These are phyloP conservation scores for Diphyllodes magnificus DNA, from an alignment of 2,113 vertebrate species.

Conservation along the genomic window DNA sequence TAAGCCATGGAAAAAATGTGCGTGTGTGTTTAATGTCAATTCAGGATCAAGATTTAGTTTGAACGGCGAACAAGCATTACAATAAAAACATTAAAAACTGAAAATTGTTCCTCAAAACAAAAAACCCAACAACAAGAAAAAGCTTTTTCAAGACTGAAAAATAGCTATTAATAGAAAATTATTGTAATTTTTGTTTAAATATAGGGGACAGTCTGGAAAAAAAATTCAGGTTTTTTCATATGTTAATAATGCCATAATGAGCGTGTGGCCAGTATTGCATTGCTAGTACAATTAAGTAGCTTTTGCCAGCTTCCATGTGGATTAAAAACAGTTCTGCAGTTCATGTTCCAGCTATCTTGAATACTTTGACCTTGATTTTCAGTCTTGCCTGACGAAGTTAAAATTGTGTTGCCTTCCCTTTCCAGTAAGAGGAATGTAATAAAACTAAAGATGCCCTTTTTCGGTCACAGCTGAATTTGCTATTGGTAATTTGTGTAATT, in stretches of 20 bases:
- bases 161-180: neutral
- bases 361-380: neutral
- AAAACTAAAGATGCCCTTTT: neutral
- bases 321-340: neutral
- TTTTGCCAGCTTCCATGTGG: neutral
- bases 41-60: neutral
- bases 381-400: neutral
- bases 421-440: neutral
- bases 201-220: neutral
- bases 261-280: neutral
- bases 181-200: neutral
- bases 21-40: neutral
- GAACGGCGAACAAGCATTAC: neutral
- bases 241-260: neutral
- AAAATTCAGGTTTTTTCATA: neutral
- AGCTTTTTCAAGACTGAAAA: neutral
- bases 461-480: neutral
- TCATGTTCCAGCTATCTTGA: neutral
- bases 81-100: neutral
- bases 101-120: neutral
- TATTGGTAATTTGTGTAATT: neutral
- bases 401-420: neutral
- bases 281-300: neutral
- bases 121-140: neutral
- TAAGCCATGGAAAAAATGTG: neutral